phyloP scores from a whole-genome alignment of 2,888 invertebrate genomes.

The Belgica antarctica region DNA sequence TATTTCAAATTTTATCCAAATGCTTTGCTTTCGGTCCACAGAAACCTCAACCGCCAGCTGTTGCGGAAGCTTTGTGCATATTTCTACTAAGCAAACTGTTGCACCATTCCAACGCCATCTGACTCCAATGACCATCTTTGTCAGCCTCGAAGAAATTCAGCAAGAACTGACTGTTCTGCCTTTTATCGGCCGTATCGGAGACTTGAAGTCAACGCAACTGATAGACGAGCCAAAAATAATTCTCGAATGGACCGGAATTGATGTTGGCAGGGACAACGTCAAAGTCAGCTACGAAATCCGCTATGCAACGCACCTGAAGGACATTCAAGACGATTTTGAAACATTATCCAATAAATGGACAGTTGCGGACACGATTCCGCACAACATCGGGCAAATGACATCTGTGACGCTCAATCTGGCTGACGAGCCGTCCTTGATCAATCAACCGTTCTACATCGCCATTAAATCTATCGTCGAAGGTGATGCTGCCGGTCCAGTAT shows the following conservation, averaged over 20 bases:
- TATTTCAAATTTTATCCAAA: not conserved
- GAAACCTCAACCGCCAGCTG: conserved; percentile 51
- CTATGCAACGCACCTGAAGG: conserved; percentile 54
- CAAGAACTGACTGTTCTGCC: conserved; percentile 26
- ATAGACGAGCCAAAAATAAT: conserved; percentile 56
- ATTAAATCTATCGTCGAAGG: conserved; percentile 57
- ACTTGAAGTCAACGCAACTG: conserved; percentile 54
- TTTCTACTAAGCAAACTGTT: conserved; percentile 55
- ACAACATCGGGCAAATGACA: conserved; percentile 58
- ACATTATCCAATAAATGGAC: conserved; percentile 55
- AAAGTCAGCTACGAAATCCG: conserved; percentile 57
- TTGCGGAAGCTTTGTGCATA: conserved; percentile 58
- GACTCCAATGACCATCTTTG: conserved; percentile 56
- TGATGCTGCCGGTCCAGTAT: conserved; percentile 55
- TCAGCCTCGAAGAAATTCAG: conserved; percentile 53
- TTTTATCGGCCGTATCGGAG: conserved; percentile 56
- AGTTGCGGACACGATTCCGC: conserved; percentile 55
- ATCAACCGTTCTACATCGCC: conserved; percentile 58
- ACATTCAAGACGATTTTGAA: conserved; percentile 57
- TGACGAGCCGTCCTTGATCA: conserved; percentile 55
- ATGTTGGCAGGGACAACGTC: conserved; percentile 58
- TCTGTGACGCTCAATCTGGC: conserved; percentile 57
- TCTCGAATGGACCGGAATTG: conserved; percentile 63
- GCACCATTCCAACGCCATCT: conserved; percentile 58
- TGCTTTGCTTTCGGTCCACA: not conserved